Conservation (phyloP, 2,888 invertebrate genomes). For the Habroteleia sp. region DNA sequence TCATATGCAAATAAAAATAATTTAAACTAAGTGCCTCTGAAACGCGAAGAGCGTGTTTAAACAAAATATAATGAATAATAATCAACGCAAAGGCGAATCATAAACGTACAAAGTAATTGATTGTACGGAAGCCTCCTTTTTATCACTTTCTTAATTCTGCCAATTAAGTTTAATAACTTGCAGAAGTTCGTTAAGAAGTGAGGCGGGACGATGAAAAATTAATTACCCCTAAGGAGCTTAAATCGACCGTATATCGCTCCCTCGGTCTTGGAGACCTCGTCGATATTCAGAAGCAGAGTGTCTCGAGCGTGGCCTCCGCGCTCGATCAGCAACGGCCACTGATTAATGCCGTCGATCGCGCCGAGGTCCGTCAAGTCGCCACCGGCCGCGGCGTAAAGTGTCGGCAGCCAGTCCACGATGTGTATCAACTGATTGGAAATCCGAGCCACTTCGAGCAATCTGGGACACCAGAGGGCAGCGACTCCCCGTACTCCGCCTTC, state of each 20-base stretch:
- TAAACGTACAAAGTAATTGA: constrained; percentile 1
- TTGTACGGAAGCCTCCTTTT: neutral
- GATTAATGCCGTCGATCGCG: constrained; percentile 81
- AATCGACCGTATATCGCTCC: constrained; percentile 76
- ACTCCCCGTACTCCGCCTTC: constrained; percentile 87
- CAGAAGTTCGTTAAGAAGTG: constrained; percentile 19
- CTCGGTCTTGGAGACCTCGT: constrained; percentile 77
- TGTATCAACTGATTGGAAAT: constrained; percentile 85
- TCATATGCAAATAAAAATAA: too few species aligned
- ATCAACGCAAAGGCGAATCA: too few species aligned
- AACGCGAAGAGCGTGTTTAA: too few species aligned
- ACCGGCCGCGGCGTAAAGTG: constrained; percentile 85
- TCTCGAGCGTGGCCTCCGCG: constrained; percentile 77
- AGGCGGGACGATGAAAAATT: constrained; percentile 35
- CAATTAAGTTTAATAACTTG: constrained; percentile 27
- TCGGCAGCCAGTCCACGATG: constrained; percentile 87
- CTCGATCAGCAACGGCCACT: constrained; percentile 82
- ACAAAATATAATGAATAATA: neutral
- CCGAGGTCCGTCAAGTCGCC: constrained; percentile 75
- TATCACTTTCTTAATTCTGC: constrained; percentile 12
- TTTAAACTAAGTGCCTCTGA: too few species aligned
- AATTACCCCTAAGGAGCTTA: constrained; percentile 75
- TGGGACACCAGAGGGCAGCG: constrained; percentile 86
- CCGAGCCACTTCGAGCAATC: constrained; percentile 82
- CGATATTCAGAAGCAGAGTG: constrained; percentile 83